These are phyloP conservation scores for Poeciliopsis retropinna DNA, from an alignment of 2,113 vertebrate genomes.

Conservation along the genomic window DNA sequence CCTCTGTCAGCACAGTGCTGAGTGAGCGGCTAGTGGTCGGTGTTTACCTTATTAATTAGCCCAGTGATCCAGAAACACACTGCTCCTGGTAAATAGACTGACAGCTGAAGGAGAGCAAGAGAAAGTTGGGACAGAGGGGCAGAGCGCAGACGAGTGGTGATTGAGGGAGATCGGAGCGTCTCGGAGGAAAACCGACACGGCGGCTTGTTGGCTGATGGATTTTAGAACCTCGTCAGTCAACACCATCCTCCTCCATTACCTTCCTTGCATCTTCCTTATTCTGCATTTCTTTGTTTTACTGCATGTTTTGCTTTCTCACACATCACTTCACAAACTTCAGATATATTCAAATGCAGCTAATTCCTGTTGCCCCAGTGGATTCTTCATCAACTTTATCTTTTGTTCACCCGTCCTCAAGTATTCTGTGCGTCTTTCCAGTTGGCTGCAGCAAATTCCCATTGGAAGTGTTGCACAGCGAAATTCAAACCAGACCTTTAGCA, in stretches of 20 bases:
- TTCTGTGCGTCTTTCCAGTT: conserved; percentile 44
- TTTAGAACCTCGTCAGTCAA: conserved; percentile 49
- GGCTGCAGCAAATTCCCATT: conserved; percentile 36
- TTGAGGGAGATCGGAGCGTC: conserved; percentile 31
- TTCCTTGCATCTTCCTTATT: neutral
- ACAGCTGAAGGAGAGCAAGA: conserved; percentile 41
- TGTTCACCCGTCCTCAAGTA: conserved; percentile 34
- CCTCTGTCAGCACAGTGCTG: conserved; percentile 58
- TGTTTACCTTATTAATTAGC: conserved; percentile 78
- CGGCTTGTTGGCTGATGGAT: conserved; percentile 40
- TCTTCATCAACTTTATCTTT: conserved; percentile 18
- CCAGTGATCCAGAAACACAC: conserved; percentile 74
- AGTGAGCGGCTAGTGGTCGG: conserved; percentile 50
- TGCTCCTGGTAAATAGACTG: conserved; percentile 68
- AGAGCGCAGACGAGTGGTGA: conserved; percentile 6
- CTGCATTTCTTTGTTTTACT: neutral
- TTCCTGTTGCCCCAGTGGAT: conserved; percentile 5
- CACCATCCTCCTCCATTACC: neutral
- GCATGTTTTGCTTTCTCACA: neutral
- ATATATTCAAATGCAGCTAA: neutral
- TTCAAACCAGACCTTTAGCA: conserved; percentile 56
- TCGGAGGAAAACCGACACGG: conserved; percentile 26
- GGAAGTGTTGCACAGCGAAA: conserved; percentile 37
- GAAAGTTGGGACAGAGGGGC: neutral
- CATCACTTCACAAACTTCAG: neutral